Evolutionary conservation across 2,888 invertebrate genomes (phyloP).

Genomic region (Cerceris rybyensis): DNA sequence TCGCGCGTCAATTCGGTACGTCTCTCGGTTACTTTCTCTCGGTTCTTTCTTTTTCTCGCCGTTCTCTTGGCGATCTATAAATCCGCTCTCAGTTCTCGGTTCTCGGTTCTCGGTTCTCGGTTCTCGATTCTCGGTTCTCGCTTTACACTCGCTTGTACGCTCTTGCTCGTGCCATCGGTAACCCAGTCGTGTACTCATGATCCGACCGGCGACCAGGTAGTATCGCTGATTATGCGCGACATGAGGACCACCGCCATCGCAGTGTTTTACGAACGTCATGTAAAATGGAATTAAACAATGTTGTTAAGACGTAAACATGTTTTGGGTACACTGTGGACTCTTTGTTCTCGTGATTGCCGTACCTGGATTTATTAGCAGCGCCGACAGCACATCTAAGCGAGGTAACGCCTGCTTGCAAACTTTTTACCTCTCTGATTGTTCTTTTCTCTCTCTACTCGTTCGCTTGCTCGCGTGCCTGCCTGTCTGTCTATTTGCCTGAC

Average conservation of each 20-base stretch:
- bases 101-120: too few species aligned
- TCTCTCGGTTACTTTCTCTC: slow-evolving; percentile 26
- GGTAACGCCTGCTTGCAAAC: slow-evolving; percentile 71
- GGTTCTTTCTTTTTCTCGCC: neutral
- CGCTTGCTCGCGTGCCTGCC: slow-evolving; percentile 27
- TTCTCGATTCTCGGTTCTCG: slow-evolving; percentile 32
- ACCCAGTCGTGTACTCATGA: slow-evolving; percentile 65
- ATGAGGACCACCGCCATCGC: slow-evolving; percentile 69
- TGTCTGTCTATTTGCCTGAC: neutral
- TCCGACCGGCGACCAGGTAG: slow-evolving; percentile 72
- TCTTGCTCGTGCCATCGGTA: slow-evolving; percentile 44
- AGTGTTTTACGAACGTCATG: slow-evolving; percentile 79
- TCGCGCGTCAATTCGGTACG: neutral
- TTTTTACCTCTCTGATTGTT: slow-evolving; percentile 9
- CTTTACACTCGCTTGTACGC: slow-evolving; percentile 28
- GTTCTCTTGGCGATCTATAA: neutral
- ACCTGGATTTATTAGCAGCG: slow-evolving; percentile 81
- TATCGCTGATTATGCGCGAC: slow-evolving; percentile 76
- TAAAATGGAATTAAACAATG: slow-evolving; percentile 82
- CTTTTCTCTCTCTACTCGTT: neutral
- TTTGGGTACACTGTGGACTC: slow-evolving; percentile 81
- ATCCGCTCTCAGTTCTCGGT: slow-evolving; percentile 4
- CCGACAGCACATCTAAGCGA: slow-evolving; percentile 79
- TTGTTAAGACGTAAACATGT: slow-evolving; percentile 82
- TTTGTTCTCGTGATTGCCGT: slow-evolving; percentile 81